A percentile compares a stretch with the other conserved stretches of the same genome.
Conservation (phyloP, 92 coral and sea anemone species). For the Siderastrea siderea region DNA sequence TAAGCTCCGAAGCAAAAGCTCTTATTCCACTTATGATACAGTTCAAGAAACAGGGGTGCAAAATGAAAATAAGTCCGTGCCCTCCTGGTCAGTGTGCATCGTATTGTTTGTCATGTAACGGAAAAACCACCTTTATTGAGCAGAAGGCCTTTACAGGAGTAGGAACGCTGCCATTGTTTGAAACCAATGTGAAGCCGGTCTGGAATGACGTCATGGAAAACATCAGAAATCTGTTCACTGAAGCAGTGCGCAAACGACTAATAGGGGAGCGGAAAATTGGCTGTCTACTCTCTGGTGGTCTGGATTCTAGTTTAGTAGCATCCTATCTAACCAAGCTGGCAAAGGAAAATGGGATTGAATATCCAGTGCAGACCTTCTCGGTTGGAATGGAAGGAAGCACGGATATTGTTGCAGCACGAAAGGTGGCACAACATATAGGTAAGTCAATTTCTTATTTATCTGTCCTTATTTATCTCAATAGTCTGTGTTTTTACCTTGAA, state of each 20-base stretch:
- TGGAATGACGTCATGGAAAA: constrained; percentile 84
- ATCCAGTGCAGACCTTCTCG: constrained; percentile 99
- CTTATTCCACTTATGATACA: constrained; percentile 80
- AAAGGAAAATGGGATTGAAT: constrained; percentile 91
- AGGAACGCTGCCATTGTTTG: constrained; percentile 95
- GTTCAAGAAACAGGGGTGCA: constrained; percentile 75
- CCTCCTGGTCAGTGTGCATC: constrained; percentile 94
- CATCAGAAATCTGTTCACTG: constrained; percentile 82
- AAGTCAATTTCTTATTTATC: background rate
- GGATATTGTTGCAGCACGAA: constrained; percentile 90
- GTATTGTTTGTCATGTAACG: constrained; percentile 70
- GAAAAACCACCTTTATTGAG: constrained; percentile 70
- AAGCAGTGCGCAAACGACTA: constrained; percentile 97
- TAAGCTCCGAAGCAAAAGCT: constrained; percentile 95
- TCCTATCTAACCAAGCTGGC: constrained; percentile 94
- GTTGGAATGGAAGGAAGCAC: constrained; percentile 99
- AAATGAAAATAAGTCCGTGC: constrained; percentile 78
- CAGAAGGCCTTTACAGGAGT: constrained; percentile 85
- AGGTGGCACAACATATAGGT: constrained; percentile 88
- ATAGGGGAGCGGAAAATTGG: constrained; percentile 99
- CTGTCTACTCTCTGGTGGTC: constrained; percentile 97
- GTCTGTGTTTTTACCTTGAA: no score
- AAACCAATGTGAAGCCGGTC: constrained; percentile 74
- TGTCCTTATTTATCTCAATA: no score
- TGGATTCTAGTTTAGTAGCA: constrained; percentile 98